Evolutionary conservation across 2,113 vertebrate species (phyloP).

Genomic region (Labrus mixtus): DNA sequence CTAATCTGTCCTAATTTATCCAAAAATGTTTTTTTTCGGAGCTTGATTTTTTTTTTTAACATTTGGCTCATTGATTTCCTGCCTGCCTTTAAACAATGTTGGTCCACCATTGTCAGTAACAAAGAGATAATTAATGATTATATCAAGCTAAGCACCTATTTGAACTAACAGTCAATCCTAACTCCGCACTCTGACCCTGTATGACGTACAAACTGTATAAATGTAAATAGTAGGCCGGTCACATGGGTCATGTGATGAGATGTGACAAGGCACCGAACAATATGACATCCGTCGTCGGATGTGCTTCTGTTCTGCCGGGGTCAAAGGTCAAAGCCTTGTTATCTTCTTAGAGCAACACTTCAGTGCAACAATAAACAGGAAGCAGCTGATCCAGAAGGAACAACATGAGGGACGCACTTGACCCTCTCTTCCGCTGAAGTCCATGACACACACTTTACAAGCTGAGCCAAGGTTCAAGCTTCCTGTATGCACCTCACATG

Average conservation of each 20-base stretch:
- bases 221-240: constrained; percentile 17
- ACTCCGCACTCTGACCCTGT: constrained; percentile 17
- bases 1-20: too few relatives aligned
- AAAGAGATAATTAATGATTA: not conserved
- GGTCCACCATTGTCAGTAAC: too few relatives aligned
- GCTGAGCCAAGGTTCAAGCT: constrained; percentile 28
- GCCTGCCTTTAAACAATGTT: too few relatives aligned
- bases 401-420: constrained; percentile 54
- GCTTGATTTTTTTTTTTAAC: not conserved
- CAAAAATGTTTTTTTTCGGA: not conserved
- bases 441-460: constrained; percentile 25
- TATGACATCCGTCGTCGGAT: constrained; percentile 68
- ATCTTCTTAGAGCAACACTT: constrained; percentile 62
- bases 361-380: constrained; percentile 81
- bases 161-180: constrained; percentile 2
- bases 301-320: constrained; percentile 63
- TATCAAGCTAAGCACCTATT: not conserved
- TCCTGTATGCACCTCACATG: constrained; percentile 47
- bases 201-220: constrained; percentile 23
- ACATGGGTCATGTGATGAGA: constrained; percentile 15
- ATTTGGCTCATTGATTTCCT: too few relatives aligned
- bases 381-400: constrained; percentile 71
- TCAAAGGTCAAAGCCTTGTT: constrained; percentile 61
- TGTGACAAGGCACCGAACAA: constrained; percentile 40
- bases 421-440: constrained; percentile 69